These are phyloP conservation scores for Anguilla anguilla DNA, from an alignment of 2,797 vertebrate species.

Conservation along the genomic window DNA sequence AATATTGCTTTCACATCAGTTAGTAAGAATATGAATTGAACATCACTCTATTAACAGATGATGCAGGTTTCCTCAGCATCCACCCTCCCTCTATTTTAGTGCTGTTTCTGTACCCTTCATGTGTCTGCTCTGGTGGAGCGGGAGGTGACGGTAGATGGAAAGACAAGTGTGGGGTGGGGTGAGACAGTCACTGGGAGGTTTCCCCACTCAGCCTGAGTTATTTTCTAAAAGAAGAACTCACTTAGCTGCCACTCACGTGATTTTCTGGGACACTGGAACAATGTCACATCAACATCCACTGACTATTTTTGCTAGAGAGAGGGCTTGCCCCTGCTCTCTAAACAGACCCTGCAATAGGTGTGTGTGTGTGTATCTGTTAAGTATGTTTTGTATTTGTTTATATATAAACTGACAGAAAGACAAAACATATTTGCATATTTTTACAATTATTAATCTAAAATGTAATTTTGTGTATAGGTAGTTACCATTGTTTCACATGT, in stretches of 20 bases:
- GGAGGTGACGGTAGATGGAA: neutral
- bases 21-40: neutral
- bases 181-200: neutral
- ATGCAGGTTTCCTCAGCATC: neutral
- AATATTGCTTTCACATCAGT: neutral
- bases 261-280: neutral
- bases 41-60: neutral
- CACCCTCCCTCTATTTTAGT: neutral
- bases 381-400: neutral
- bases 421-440: neutral
- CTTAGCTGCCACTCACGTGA: neutral
- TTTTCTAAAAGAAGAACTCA: neutral
- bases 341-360: neutral
- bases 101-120: neutral
- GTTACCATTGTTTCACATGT: neutral
- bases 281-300: neutral
- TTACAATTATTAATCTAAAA: neutral
- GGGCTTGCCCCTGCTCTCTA: neutral
- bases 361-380: slow-evolving; percentile 1
- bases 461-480: neutral
- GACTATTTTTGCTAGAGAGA: neutral
- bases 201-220: neutral
- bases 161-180: neutral
- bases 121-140: neutral
- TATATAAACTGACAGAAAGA: neutral